phyloP scores from a whole-genome alignment of 2,797 vertebrate genomes.

The Arnoldichthys spilopterus region DNA sequence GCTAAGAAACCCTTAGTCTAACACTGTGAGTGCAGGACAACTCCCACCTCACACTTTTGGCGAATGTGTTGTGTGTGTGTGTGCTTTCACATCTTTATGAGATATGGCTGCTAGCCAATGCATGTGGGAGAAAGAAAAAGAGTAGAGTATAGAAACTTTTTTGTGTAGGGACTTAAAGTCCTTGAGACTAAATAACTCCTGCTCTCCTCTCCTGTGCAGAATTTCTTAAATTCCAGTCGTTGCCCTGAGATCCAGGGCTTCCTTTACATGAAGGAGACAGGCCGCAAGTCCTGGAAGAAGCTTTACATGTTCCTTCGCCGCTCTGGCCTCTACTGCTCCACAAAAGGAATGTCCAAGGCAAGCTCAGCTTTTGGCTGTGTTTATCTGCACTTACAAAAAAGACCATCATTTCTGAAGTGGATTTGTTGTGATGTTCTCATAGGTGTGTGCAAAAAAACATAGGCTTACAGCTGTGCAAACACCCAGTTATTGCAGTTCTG shows the following conservation, averaged over 20 bases:
- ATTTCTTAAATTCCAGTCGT: slow-evolving; percentile 94
- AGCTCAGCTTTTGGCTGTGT: slow-evolving; percentile 35
- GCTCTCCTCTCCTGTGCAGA: slow-evolving; percentile 72
- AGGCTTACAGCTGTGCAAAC: not conserved
- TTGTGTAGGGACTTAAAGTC: slow-evolving; percentile 21
- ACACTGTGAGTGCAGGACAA: slow-evolving; percentile 21
- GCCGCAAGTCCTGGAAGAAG: slow-evolving; percentile 96
- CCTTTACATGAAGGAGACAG: slow-evolving; percentile 91
- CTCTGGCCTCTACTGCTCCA: slow-evolving; percentile 95
- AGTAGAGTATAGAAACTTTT: slow-evolving; percentile 23
- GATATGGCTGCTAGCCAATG: slow-evolving; percentile 7
- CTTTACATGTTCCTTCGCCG: slow-evolving; percentile 92
- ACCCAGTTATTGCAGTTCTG: not conserved
- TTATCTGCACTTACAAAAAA: slow-evolving; percentile 20
- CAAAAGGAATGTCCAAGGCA: slow-evolving; percentile 97
- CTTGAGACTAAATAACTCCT: slow-evolving; percentile 31
- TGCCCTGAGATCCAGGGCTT: slow-evolving; percentile 97
- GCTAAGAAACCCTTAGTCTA: not conserved
- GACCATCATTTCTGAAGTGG: not conserved
- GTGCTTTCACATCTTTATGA: slow-evolving; percentile 12
- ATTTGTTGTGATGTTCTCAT: not conserved
- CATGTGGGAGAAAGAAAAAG: not conserved
- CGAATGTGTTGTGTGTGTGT: not conserved
- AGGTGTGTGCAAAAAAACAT: not conserved
- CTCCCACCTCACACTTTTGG: slow-evolving; percentile 10